A percentile compares a stretch with the other conserved stretches of the same genome.
Evolutionary conservation across 1,140 invertebrate species (phyloP).

Genomic region (Berghia stephanieae): DNA sequence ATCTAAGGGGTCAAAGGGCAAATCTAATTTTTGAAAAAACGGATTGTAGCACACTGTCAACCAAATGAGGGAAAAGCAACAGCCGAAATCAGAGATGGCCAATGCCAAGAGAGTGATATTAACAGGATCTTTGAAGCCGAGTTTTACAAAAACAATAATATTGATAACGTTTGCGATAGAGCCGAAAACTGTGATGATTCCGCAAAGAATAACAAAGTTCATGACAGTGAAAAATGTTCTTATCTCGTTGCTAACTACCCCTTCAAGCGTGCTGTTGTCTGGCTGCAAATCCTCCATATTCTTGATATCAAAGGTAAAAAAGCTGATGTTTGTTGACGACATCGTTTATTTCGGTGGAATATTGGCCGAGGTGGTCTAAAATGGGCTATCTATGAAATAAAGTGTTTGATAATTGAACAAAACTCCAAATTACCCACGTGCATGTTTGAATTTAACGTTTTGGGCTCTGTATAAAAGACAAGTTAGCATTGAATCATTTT

Average conservation of each 20-base stretch:
- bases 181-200: conserved; percentile 4
- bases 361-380: too few relatives aligned
- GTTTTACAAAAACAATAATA: neutral
- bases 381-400: too few relatives aligned
- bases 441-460: too few relatives aligned
- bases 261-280: too few relatives aligned
- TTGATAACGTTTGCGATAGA: conserved; percentile 7
- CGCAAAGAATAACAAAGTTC: neutral
- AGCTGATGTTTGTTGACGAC: too few relatives aligned
- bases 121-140: neutral
- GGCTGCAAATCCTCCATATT: too few relatives aligned
- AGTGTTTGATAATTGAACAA: too few relatives aligned
- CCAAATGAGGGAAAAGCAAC: neutral
- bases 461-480: too few relatives aligned
- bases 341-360: too few relatives aligned
- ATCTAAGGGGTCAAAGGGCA: neutral
- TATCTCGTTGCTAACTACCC: neutral
- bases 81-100: conserved; percentile 1
- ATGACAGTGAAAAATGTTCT: neutral
- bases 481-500: too few relatives aligned
- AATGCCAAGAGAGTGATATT: conserved; percentile 10
- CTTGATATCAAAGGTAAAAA: too few relatives aligned
- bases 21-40: neutral
- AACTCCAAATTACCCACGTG: too few relatives aligned
- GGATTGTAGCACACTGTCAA: conserved; percentile 16